A percentile compares a stretch with the other conserved stretches of the same genome.
Evolutionary conservation across 53 echinoderm and acorn worm species (phyloP).

Genomic region (Holothuria scabra): DNA sequence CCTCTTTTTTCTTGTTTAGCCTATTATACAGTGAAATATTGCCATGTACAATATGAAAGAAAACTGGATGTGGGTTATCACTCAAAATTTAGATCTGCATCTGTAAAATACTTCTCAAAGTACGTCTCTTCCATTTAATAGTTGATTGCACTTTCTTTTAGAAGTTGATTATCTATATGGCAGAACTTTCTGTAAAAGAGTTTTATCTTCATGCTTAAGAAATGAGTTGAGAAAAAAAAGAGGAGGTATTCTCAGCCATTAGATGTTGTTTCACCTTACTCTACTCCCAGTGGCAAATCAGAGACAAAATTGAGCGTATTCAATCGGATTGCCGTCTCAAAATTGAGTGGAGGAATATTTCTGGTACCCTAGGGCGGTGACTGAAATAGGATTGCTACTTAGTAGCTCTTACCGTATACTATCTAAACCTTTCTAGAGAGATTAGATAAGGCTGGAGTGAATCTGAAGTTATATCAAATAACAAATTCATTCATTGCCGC

Average conservation of each 20-base stretch:
- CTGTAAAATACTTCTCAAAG: too few relatives aligned
- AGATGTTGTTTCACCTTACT: slow-evolving; percentile 14
- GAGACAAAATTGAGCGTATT: slow-evolving; percentile 18
- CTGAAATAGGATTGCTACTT: slow-evolving; percentile 45
- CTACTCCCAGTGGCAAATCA: slow-evolving; percentile 9
- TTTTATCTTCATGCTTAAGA: too few relatives aligned
- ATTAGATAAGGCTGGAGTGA: slow-evolving; percentile 40
- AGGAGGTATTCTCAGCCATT: background rate
- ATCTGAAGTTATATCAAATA: slow-evolving; percentile 34
- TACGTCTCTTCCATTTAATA: too few relatives aligned
- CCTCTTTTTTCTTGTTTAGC: too few relatives aligned
- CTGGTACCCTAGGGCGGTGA: slow-evolving; percentile 3
- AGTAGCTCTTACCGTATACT: slow-evolving; percentile 23
- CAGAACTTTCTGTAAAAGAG: too few relatives aligned
- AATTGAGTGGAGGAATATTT: background rate
- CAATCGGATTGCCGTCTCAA: slow-evolving; percentile 8
- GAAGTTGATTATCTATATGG: too few relatives aligned
- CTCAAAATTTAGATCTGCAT: too few relatives aligned
- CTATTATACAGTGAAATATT: too few relatives aligned
- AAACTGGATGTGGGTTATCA: too few relatives aligned
- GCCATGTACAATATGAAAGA: too few relatives aligned
- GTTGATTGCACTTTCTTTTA: too few relatives aligned
- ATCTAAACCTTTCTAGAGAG: slow-evolving; percentile 34
- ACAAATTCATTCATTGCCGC: slow-evolving; percentile 12
- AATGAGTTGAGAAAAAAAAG: background rate